A percentile compares a stretch with the other conserved stretches of the same genome.
These are phyloP conservation scores for Formica selysi DNA, from an alignment of 1,140 invertebrate species.

Conservation along the genomic window DNA sequence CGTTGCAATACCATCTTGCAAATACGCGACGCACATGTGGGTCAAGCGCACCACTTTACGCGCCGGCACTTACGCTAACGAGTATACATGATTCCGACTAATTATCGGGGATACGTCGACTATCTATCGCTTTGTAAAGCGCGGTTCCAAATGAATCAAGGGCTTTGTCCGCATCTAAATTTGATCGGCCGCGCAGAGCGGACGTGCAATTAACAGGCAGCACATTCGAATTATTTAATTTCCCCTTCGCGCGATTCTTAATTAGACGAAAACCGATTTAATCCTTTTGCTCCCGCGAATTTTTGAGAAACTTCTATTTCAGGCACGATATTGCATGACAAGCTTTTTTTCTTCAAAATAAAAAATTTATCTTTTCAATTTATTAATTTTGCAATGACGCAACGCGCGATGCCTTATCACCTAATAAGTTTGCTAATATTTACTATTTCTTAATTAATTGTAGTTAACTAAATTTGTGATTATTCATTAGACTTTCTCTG, in stretches of 20 bases:
- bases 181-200: background rate
- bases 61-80: slow-evolving; percentile 44
- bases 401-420: background rate
- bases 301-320: background rate
- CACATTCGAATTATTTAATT: background rate
- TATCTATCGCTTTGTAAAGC: slow-evolving; percentile 23
- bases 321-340: background rate
- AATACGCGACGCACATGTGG: slow-evolving; percentile 39
- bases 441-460: background rate
- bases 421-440: background rate
- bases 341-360: background rate
- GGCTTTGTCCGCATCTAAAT: slow-evolving; percentile 12
- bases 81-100: slow-evolving; percentile 41
- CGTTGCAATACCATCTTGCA: slow-evolving; percentile 40
- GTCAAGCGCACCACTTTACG: slow-evolving; percentile 50
- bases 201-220: background rate
- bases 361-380: background rate
- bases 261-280: background rate
- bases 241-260: background rate
- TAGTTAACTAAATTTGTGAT: background rate
- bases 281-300: background rate
- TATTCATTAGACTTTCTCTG: background rate
- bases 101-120: slow-evolving; percentile 33
- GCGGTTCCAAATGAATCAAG: background rate
- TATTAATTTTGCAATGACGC: background rate